A percentile compares a stretch with the other conserved stretches of the same genome.
These are phyloP conservation scores for Ptychoptera albimana DNA, from an alignment of 2,888 invertebrate genomes.

Conservation along the genomic window DNA sequence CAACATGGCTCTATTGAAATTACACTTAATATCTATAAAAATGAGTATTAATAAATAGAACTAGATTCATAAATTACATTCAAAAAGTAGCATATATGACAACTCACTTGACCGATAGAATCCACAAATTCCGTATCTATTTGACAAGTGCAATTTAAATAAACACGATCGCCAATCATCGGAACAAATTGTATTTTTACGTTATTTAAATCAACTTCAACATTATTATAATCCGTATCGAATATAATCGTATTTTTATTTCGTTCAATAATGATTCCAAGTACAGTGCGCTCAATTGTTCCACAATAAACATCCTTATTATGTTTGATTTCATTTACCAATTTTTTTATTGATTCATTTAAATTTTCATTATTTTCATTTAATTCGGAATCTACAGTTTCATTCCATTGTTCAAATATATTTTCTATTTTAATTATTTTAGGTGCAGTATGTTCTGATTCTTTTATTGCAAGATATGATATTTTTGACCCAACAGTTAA, in stretches of 20 bases:
- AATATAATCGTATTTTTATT: constrained; percentile 18
- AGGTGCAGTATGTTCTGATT: constrained; percentile 26
- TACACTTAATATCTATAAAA: constrained; percentile 37
- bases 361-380: constrained; percentile 28
- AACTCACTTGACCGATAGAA: constrained; percentile 26
- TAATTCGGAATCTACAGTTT: constrained; percentile 15
- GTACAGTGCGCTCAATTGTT: constrained; percentile 20
- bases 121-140: constrained; percentile 38
- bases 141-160: constrained; percentile 44
- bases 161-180: constrained; percentile 51
- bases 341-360: too few relatives aligned
- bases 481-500: constrained; percentile 38
- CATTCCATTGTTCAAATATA: constrained; percentile 19
- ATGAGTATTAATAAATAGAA: constrained; percentile 28
- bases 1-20: constrained; percentile 42
- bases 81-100: constrained; percentile 12
- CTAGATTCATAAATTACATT: constrained; percentile 14
- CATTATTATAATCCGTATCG: constrained; percentile 36
- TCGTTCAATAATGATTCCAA: constrained; percentile 17
- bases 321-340: constrained; percentile 7
- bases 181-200: constrained; percentile 49
- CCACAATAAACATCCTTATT: constrained; percentile 19
- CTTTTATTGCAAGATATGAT: constrained; percentile 37
- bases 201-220: constrained; percentile 44
- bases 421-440: constrained; percentile 41